phyloP scores from a whole-genome alignment of 1,140 invertebrate species.

The Leptopilina boulardi region DNA sequence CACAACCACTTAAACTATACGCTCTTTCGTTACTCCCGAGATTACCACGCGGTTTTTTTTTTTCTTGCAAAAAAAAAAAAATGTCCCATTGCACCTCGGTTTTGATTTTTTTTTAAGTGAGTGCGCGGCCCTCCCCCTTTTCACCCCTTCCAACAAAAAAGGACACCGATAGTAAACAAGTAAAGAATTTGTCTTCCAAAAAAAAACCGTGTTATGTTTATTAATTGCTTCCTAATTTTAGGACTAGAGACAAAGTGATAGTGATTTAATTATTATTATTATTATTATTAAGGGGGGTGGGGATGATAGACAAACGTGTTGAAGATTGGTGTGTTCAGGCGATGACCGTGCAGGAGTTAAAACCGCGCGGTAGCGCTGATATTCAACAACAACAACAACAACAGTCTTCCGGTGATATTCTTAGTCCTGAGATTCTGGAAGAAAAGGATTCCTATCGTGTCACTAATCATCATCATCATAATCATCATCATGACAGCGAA shows the following conservation, averaged over 20 bases:
- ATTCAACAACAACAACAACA: conserved; percentile 68
- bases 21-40: conserved; percentile 61
- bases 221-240: not conserved
- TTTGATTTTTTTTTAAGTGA: conserved; percentile 27
- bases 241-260: conserved; percentile 28
- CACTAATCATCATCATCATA: conserved; percentile 46
- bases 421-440: conserved; percentile 66
- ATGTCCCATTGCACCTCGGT: conserved; percentile 28
- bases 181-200: not conserved
- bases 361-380: conserved; percentile 64
- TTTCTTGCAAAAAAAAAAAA: conserved; percentile 34
- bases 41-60: conserved; percentile 71
- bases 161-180: conserved; percentile 20
- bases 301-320: conserved; percentile 59
- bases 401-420: conserved; percentile 63
- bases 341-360: conserved; percentile 75
- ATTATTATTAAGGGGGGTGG: too few species aligned
- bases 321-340: conserved; percentile 60
- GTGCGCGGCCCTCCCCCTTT: conserved; percentile 38
- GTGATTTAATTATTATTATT: not conserved
- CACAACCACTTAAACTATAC: conserved; percentile 67
- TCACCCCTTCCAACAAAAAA: not conserved
- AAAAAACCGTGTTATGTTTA: not conserved
- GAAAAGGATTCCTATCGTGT: conserved; percentile 63
- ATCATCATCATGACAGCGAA: conserved; percentile 69